phyloP scores from a whole-genome alignment of 1,140 invertebrate genomes.

The Panonychus citri region DNA sequence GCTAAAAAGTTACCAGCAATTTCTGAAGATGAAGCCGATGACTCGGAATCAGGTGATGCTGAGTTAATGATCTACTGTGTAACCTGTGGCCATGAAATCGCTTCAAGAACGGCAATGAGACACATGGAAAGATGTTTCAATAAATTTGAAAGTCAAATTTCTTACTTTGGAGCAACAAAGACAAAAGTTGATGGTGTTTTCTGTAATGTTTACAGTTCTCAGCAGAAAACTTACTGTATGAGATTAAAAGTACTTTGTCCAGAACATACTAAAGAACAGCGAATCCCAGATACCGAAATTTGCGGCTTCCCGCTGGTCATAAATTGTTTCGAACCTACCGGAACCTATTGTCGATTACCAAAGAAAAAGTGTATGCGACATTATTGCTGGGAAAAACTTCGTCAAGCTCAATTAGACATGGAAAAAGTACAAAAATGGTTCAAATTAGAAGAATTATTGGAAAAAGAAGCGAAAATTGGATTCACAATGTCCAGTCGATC shows the following conservation, averaged over 20 bases:
- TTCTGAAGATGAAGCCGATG: slow-evolving; percentile 9
- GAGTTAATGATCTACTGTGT: slow-evolving; percentile 67
- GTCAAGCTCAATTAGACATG: slow-evolving; percentile 56
- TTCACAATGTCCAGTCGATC: slow-evolving; percentile 62
- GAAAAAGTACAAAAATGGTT: slow-evolving; percentile 53
- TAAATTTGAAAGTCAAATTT: slow-evolving; percentile 73
- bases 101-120: slow-evolving; percentile 53
- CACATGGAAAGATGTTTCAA: slow-evolving; percentile 90
- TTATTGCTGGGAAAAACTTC: slow-evolving; percentile 82
- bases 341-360: slow-evolving; percentile 55
- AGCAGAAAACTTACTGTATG: slow-evolving; percentile 83
- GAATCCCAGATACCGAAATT: slow-evolving; percentile 41
- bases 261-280: slow-evolving; percentile 89
- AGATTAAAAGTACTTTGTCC: slow-evolving; percentile 80
- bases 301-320: slow-evolving; percentile 59
- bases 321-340: slow-evolving; percentile 39
- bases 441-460: slow-evolving; percentile 78
- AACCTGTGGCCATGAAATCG: slow-evolving; percentile 82
- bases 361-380: slow-evolving; percentile 81
- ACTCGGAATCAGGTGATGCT: slow-evolving; percentile 47
- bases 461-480: slow-evolving; percentile 57
- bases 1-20: slow-evolving; percentile 1
- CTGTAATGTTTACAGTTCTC: slow-evolving; percentile 82
- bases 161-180: slow-evolving; percentile 80
- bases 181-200: slow-evolving; percentile 92